Evolutionary conservation across 2,888 invertebrate genomes (phyloP).

Genomic region (Epinotia brunnichana): DNA sequence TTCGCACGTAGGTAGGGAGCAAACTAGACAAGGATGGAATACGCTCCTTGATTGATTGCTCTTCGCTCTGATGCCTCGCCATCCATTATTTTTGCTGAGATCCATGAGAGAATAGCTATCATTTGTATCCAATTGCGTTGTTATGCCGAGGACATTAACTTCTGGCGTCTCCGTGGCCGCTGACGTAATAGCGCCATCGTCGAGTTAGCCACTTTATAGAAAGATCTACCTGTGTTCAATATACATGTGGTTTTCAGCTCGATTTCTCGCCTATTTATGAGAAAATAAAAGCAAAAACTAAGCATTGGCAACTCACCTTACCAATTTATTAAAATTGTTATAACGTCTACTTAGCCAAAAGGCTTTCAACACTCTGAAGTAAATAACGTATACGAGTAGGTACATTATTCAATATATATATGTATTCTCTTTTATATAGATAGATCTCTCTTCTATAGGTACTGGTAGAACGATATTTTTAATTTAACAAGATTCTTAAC

Average conservation of each 20-base stretch:
- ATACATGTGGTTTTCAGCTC: not conserved
- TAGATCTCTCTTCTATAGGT: too few relatives aligned
- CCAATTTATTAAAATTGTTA: too few relatives aligned
- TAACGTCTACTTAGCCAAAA: too few relatives aligned
- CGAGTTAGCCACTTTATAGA: not conserved
- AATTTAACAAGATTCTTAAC: too few relatives aligned
- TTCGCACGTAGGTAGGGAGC: constrained; percentile 48
- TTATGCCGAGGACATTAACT: constrained; percentile 47
- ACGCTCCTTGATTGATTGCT: constrained; percentile 60
- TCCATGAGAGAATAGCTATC: constrained; percentile 55
- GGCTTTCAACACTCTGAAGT: too few relatives aligned
- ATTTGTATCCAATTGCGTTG: constrained; percentile 57
- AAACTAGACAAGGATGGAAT: constrained; percentile 44
- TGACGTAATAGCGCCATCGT: constrained; percentile 29
- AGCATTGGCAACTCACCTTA: too few relatives aligned
- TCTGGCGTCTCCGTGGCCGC: constrained; percentile 44
- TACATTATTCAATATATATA: too few relatives aligned
- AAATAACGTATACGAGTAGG: too few relatives aligned
- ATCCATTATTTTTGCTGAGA: constrained; percentile 57
- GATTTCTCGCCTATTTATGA: not conserved
- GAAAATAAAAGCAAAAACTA: not conserved
- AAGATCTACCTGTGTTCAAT: not conserved
- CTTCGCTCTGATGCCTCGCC: constrained; percentile 51
- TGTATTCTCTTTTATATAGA: too few relatives aligned
- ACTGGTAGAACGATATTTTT: too few relatives aligned